Evolutionary conservation across 92 coral and sea anemone genomes (phyloP), one percentile per base, ranked within the genome.

Genomic region (Umimayanthus kanabou): DNA sequence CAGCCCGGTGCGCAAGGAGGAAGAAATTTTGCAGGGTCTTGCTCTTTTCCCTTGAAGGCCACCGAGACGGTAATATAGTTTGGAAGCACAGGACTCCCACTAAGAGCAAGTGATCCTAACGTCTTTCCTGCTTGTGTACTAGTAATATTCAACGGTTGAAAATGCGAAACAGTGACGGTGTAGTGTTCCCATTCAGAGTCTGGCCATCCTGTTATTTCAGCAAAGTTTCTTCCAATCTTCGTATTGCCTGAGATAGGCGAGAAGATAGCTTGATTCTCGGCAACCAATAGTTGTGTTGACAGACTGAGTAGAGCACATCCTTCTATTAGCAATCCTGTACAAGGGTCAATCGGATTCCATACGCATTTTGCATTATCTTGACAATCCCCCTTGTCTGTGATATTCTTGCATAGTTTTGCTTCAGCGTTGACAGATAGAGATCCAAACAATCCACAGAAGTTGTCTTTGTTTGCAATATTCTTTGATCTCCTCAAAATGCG

Each of bases 201-300:
- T 43, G 94, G 94, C 94, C 94, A 92, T 42, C 94, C 94, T 40
- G 87, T 89, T 47, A 92, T 86, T 37, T 67, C 26, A 8, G 76
- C 80, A 81, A 66, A 33, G 67, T 57, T 80, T 39, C 66, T 72
- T 6, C 79, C 86, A 39, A 79, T 82, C 49, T 76, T 58, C 29
- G 79, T 72, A 74, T 92, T 92, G 40, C 94, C 94, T 64, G 94
- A 78, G 9, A 92, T 92, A 50, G 94, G 94, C 6, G 94, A 89
- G 76, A 85, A 84, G 64, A 92, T 87, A 29, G 81, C 65, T 47
- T 81, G 81, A 33, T 85, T 81, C 23, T 50, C 74, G 10, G 43
- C 13, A 39, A 77, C 90, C 18, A 88, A 16, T 69, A 91, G 53
- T 20, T 91, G 88, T 25, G 89, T 45, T 58, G 85, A 82, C 8